These are phyloP conservation scores for Gadopsis marmoratus DNA, from an alignment of 2,797 vertebrate genomes.

Conservation along the genomic window DNA sequence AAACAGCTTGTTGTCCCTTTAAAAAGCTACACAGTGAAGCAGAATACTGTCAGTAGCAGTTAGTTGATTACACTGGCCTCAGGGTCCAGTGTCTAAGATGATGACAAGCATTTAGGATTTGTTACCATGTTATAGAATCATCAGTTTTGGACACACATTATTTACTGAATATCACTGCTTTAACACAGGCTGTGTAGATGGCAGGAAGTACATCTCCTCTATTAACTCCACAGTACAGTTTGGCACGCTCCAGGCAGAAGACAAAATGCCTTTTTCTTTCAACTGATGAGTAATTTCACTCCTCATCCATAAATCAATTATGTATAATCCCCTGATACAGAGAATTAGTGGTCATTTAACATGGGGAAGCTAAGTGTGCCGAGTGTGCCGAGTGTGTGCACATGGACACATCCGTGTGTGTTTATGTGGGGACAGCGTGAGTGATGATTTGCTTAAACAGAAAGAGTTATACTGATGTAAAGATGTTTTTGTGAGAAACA, in stretches of 20 bases:
- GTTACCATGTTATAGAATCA: neutral
- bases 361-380: slow-evolving; percentile 67
- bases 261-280: slow-evolving; percentile 67
- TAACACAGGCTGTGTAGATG: slow-evolving; percentile 21
- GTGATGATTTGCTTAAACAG: slow-evolving; percentile 38
- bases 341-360: slow-evolving; percentile 81
- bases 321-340: slow-evolving; percentile 84
- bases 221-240: slow-evolving; percentile 62
- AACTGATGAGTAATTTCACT: slow-evolving; percentile 81
- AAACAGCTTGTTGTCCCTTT: slow-evolving; percentile 1
- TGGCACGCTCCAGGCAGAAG: slow-evolving; percentile 50
- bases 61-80: slow-evolving; percentile 15
- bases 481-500: slow-evolving; percentile 4
- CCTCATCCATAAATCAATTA: slow-evolving; percentile 86
- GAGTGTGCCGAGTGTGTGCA: slow-evolving; percentile 57
- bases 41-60: neutral
- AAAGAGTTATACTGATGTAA: slow-evolving; percentile 33
- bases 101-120: slow-evolving; percentile 1
- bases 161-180: slow-evolving; percentile 27
- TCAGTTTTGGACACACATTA: neutral
- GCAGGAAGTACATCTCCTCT: slow-evolving; percentile 40
- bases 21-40: slow-evolving; percentile 7
- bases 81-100: slow-evolving; percentile 8
- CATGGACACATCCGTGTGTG: slow-evolving; percentile 48
- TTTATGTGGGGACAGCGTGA: slow-evolving; percentile 38